phyloP scores from a whole-genome alignment of 2,888 invertebrate species.

The Eulithis prunata region DNA sequence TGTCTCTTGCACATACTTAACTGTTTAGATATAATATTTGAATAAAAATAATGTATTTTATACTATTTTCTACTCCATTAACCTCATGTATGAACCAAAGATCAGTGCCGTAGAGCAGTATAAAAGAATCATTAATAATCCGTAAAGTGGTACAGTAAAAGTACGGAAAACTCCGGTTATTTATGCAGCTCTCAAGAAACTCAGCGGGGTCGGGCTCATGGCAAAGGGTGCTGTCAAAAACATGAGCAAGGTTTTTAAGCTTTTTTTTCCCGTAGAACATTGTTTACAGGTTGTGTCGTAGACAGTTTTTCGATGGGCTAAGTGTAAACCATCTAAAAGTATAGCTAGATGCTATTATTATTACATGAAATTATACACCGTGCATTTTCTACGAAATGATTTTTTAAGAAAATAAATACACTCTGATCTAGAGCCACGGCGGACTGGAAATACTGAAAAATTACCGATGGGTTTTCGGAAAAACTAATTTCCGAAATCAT shows the following conservation, averaged over 20 bases:
- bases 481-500: too few species aligned
- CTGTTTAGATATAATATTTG: too few species aligned
- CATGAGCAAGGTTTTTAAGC: not conserved
- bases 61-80: not conserved
- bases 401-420: too few species aligned
- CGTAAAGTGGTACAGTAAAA: conserved; percentile 6
- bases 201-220: conserved; percentile 2
- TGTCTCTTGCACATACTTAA: too few species aligned
- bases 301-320: not conserved
- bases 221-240: conserved; percentile 3
- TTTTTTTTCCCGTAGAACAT: not conserved
- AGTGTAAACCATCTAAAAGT: too few species aligned
- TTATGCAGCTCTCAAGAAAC: conserved; percentile 3
- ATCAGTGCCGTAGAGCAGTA: not conserved
- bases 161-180: conserved; percentile 1
- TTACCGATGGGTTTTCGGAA: too few species aligned
- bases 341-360: too few species aligned
- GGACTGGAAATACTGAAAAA: too few species aligned
- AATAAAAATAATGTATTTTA: not conserved
- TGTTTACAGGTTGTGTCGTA: not conserved
- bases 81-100: not conserved
- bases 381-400: too few species aligned
- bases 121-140: conserved; percentile 10
- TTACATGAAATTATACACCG: too few species aligned
- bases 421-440: too few species aligned